These are phyloP conservation scores for Apis laboriosa DNA, from an alignment of 1,140 invertebrate genomes.

Conservation along the genomic window DNA sequence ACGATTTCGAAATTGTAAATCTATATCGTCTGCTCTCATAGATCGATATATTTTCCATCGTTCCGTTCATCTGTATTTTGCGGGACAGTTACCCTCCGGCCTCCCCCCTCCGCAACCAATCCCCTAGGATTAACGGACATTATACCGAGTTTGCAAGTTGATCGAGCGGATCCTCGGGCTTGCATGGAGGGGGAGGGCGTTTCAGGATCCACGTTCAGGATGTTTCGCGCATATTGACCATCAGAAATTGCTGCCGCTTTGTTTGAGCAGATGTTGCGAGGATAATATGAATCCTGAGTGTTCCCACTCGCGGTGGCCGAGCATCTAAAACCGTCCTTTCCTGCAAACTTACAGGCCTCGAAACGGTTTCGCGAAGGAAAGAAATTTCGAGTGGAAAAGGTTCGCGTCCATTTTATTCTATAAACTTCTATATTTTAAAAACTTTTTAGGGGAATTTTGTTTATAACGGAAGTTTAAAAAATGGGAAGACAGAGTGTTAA, in stretches of 20 bases:
- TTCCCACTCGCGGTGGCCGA: conserved; percentile 3
- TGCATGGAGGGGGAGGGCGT: neutral
- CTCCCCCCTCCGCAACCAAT: neutral
- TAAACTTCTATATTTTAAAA: too few relatives aligned
- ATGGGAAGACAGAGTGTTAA: too few relatives aligned
- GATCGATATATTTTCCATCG: neutral
- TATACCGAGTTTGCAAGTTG: conserved; percentile 58
- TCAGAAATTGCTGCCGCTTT: conserved; percentile 61
- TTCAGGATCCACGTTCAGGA: conserved; percentile 4
- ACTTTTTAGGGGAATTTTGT: too few relatives aligned
- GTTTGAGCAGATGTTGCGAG: conserved; percentile 62
- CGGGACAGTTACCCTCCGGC: neutral
- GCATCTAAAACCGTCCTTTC: conserved; percentile 5
- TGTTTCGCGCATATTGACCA: conserved; percentile 63
- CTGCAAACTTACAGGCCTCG: conserved; percentile 16
- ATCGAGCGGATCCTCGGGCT: conserved; percentile 41
- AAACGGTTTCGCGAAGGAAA: neutral
- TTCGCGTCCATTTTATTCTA: neutral
- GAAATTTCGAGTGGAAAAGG: neutral
- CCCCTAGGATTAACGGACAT: conserved; percentile 53
- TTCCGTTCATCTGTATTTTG: conserved; percentile 42
- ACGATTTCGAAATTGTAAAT: neutral
- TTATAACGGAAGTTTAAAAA: too few relatives aligned
- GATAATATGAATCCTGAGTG: conserved; percentile 53
- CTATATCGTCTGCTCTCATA: too few relatives aligned